phyloP scores from a whole-genome alignment of 1,140 invertebrate species.

The Pseudomyrmex sp. region DNA sequence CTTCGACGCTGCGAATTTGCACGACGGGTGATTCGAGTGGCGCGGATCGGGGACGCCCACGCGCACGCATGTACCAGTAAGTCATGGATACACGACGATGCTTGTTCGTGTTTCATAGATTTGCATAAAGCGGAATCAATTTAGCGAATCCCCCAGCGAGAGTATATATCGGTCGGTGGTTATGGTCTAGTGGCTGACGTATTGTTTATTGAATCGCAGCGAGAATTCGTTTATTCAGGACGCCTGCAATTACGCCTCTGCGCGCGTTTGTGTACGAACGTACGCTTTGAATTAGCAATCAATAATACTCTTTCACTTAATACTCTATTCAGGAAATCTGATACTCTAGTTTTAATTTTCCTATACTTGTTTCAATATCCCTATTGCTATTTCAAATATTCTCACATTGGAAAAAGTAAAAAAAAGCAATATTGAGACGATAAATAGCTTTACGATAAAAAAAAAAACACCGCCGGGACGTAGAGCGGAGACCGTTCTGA shows the following conservation, averaged over 20 bases:
- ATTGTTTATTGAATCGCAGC: background rate
- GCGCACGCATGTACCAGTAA: slow-evolving; percentile 57
- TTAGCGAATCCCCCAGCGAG: slow-evolving; percentile 44
- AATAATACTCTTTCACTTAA: no score
- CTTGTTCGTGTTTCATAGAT: slow-evolving; percentile 41
- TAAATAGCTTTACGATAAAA: background rate
- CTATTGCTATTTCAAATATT: no score
- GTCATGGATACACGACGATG: slow-evolving; percentile 42
- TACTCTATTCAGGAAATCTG: no score
- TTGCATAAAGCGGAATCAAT: slow-evolving; percentile 70
- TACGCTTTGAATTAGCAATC: no score
- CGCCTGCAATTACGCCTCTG: background rate
- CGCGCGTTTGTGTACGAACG: background rate
- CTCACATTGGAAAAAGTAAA: background rate
- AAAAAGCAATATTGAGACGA: background rate
- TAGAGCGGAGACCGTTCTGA: slow-evolving; percentile 76
- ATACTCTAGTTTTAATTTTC: no score
- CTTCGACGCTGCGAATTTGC: slow-evolving; percentile 60
- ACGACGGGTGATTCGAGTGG: slow-evolving; percentile 55
- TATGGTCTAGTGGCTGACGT: background rate
- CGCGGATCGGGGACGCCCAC: slow-evolving; percentile 34
- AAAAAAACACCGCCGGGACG: slow-evolving; percentile 55
- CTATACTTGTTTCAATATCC: no score
- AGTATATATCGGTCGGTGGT: background rate
- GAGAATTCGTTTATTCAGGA: background rate